Evolutionary conservation across 2,113 vertebrate species (phyloP).

Genomic region (Nibea coibor): DNA sequence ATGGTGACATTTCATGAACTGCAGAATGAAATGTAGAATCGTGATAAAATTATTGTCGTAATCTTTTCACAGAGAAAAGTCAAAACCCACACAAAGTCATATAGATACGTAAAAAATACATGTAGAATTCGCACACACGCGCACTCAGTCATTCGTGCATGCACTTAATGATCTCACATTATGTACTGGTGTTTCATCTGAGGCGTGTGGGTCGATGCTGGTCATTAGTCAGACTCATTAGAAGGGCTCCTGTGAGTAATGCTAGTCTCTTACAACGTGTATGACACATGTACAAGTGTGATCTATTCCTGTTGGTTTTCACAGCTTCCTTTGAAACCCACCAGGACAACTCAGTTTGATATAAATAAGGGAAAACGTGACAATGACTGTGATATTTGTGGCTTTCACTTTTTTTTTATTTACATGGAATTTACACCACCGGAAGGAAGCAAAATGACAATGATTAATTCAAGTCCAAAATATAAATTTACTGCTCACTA

Average conservation of each 20-base stretch:
- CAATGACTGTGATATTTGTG: neutral
- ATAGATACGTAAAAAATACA: neutral
- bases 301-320: conserved; percentile 44
- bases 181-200: neutral
- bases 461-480: neutral
- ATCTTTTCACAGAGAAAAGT: neutral
- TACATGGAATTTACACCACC: neutral
- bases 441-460: neutral
- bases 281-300: conserved; percentile 19
- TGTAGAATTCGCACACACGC: neutral
- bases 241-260: conserved; percentile 51
- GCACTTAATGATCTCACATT: neutral
- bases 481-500: neutral
- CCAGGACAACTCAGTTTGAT: neutral
- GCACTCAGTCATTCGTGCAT: neutral
- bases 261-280: conserved; percentile 7
- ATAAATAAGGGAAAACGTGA: conserved; percentile 4
- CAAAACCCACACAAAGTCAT: neutral
- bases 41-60: neutral
- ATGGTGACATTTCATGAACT: neutral
- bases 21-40: too few species aligned
- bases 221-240: conserved; percentile 45
- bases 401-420: conserved; percentile 7
- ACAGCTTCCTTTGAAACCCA: conserved; percentile 22
- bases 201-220: conserved; percentile 18